Evolutionary conservation across 2,113 vertebrate genomes (phyloP).

Genomic region (Cisticola juncidis): DNA sequence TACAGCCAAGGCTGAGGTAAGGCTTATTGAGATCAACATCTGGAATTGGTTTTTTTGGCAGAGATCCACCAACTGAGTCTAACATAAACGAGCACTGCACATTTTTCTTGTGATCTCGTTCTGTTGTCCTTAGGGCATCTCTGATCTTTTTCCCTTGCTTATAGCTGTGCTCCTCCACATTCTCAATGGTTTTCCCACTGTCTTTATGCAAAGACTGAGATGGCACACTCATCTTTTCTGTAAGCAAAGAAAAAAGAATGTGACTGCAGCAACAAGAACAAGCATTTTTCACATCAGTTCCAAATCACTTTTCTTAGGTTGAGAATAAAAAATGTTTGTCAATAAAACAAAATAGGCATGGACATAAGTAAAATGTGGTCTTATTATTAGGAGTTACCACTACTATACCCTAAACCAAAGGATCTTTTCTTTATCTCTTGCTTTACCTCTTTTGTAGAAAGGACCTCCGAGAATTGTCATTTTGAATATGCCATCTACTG

Average conservation of each 20-base stretch:
- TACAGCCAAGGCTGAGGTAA: conserved; percentile 96
- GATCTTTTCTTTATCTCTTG: not conserved
- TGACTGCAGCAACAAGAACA: not conserved
- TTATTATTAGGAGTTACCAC: not conserved
- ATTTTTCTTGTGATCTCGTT: conserved; percentile 92
- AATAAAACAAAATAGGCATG: not conserved
- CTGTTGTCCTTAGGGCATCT: conserved; percentile 83
- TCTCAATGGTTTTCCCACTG: conserved; percentile 73
- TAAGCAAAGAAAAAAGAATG: conserved; percentile 25
- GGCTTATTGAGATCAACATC: conserved; percentile 95
- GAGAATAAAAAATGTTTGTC: not conserved
- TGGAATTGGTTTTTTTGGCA: conserved; percentile 86
- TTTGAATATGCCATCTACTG: not conserved
- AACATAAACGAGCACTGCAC: conserved; percentile 93
- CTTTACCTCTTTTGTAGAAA: not conserved
- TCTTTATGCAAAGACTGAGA: conserved; percentile 78
- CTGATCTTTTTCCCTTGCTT: conserved; percentile 91
- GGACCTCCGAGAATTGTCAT: not conserved
- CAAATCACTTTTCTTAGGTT: not conserved
- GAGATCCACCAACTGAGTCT: conserved; percentile 80
- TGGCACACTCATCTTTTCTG: conserved; percentile 77
- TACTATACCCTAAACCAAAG: not conserved
- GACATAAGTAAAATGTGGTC: not conserved
- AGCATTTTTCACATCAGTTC: not conserved
- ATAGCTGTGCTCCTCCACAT: conserved; percentile 84